Evolutionary conservation across 2,888 invertebrate genomes (phyloP).

Genomic region (Listrodromus nycthemerus): DNA sequence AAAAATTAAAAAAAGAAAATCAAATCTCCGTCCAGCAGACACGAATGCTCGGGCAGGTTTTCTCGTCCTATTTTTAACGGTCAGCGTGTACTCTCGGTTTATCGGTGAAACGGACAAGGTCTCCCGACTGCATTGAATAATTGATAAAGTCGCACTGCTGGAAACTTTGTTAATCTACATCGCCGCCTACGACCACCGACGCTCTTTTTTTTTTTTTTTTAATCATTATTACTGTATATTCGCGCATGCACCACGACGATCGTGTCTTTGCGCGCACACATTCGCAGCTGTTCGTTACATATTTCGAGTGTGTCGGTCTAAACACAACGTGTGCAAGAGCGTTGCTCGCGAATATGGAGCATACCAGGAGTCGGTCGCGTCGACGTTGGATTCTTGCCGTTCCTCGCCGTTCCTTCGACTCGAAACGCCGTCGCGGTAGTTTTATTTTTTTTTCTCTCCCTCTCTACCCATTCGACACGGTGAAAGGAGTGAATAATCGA

Average conservation of each 20-base stretch:
- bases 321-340: background rate
- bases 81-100: constrained; percentile 25
- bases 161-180: constrained; percentile 40
- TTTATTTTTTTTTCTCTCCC: background rate
- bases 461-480: background rate
- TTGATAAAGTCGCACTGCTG: constrained; percentile 58
- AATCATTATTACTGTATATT: background rate
- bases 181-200: constrained; percentile 1
- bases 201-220: background rate
- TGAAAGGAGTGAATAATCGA: constrained; percentile 18
- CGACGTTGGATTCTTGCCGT: constrained; percentile 1
- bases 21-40: background rate
- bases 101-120: constrained; percentile 62
- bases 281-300: background rate
- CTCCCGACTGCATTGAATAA: constrained; percentile 64
- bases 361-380: constrained; percentile 9
- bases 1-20: background rate
- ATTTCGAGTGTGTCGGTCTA: background rate
- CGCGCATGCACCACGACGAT: background rate
- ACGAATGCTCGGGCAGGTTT: constrained; percentile 13
- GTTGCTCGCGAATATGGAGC: background rate
- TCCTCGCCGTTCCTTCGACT: constrained; percentile 13
- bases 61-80: constrained; percentile 52
- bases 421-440: background rate
- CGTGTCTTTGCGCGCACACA: background rate